A percentile compares a stretch with the other conserved stretches of the same genome.
Conservation (phyloP, 2,113 vertebrate species). For the Aldabrachelys gigantea region DNA sequence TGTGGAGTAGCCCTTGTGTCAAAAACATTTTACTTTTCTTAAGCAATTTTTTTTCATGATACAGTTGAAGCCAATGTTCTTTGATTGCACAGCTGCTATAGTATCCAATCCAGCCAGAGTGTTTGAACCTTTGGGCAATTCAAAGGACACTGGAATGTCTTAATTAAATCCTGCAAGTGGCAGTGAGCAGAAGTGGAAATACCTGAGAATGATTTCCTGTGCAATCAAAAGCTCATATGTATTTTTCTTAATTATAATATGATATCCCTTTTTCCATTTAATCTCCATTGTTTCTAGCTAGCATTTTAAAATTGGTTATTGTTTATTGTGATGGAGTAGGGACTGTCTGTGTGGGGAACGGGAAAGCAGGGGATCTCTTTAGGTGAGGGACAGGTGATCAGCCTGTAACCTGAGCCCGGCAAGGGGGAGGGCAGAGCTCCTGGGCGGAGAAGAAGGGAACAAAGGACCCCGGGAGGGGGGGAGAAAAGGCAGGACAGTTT, state of each 20-base stretch:
- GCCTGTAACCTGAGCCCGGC: too few species aligned
- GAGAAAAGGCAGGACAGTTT: too few species aligned
- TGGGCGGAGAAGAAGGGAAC: too few species aligned
- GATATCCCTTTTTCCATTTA: neutral
- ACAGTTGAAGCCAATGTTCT: conserved; percentile 27
- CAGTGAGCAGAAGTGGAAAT: conserved; percentile 49
- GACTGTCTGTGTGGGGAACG: too few species aligned
- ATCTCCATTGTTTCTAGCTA: neutral
- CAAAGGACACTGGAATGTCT: conserved; percentile 29
- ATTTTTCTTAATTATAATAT: neutral
- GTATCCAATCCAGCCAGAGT: neutral
- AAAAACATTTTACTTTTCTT: conserved; percentile 65
- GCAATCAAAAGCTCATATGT: neutral
- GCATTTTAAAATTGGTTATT: neutral
- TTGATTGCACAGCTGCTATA: conserved; percentile 26
- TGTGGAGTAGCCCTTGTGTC: conserved; percentile 64
- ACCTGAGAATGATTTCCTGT: conserved; percentile 10
- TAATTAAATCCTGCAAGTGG: conserved; percentile 47
- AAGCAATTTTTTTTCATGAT: conserved; percentile 49
- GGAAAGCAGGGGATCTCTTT: too few species aligned
- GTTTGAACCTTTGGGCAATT: conserved; percentile 17
- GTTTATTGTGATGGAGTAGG: too few species aligned
- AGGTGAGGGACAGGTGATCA: too few species aligned
- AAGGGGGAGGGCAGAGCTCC: too few species aligned
- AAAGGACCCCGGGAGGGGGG: too few species aligned